phyloP scores from a whole-genome alignment of 37 sponge, comb jelly and placozoan species.

The Cladorhizidae sp. region DNA sequence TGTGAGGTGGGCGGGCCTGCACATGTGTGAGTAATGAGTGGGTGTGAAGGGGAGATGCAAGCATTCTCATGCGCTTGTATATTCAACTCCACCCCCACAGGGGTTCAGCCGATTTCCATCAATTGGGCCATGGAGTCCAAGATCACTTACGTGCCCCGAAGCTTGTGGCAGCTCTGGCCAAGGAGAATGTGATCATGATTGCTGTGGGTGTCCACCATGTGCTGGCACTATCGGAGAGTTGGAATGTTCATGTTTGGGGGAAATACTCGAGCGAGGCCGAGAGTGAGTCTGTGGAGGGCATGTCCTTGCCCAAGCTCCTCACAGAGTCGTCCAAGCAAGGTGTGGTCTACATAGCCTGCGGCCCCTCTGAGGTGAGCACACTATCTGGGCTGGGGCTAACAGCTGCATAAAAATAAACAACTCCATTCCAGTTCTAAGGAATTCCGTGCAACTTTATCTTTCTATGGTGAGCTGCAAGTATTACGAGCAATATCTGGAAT shows the following conservation, averaged over 20 bases:
- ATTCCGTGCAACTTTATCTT: too few species aligned
- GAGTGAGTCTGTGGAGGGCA: conserved; percentile 42
- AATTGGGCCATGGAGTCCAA: conserved; percentile 67
- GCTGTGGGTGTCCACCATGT: conserved; percentile 72
- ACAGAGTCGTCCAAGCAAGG: conserved; percentile 38
- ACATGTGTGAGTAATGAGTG: not conserved
- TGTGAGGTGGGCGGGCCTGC: not conserved
- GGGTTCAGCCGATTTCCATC: conserved; percentile 75
- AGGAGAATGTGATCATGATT: conserved; percentile 44
- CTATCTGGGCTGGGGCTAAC: too few species aligned
- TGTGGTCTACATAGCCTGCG: conserved; percentile 43
- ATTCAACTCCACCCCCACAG: too few species aligned
- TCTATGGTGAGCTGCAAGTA: too few species aligned
- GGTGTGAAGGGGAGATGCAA: not conserved
- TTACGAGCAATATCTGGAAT: not conserved
- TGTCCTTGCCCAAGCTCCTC: conserved; percentile 50
- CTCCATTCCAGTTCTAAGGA: not conserved
- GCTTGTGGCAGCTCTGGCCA: conserved; percentile 49
- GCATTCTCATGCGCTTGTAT: too few species aligned
- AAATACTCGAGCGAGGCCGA: conserved; percentile 60
- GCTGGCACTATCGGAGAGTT: conserved; percentile 56
- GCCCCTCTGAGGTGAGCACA: conserved; percentile 47
- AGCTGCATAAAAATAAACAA: not conserved
- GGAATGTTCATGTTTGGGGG: conserved; percentile 89
- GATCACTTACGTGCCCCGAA: conserved; percentile 54